Evolutionary conservation across 2,888 invertebrate genomes (phyloP), one percentile per base, ranked within the genome.

Genomic region (Smittia aterrima): DNA sequence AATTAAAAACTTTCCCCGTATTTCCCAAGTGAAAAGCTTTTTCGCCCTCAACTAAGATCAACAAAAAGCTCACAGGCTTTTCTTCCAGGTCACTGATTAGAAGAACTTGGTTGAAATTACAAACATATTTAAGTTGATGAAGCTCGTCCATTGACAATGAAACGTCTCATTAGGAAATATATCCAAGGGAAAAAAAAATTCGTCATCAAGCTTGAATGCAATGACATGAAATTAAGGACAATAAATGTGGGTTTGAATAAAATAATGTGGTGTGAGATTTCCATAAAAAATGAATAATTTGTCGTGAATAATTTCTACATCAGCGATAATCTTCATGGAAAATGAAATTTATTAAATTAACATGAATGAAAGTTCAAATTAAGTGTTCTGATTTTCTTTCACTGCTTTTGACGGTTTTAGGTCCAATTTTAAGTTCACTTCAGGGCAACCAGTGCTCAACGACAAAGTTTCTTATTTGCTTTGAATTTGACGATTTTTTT

Each of bases 261-360:
- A 58, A 58, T 20, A 18, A 18, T 22, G 4, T 32, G 38, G 68
- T 68, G 41, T 20, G n/a, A 47, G 41, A 68, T 68, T 68, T 20
- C 18, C 68, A 68, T 68, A 68, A 68, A n/a, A 68, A 47, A 68
- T 68, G 41, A 68, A 47, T 68, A 22, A 68, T 68, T 58, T 41
- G 22, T 47, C 25, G 41, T 47, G 68, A 68, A 47, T 68, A 68
- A 68, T 47, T 47, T 41, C n/a, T 11, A n/a, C 40, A 32, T 66
- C 40, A 66, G 38, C 18, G n/a, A 1, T 66, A 7, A 22, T 32
- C 18, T 27, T 41, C 67, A 20, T 58, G 32, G 47, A 7, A 47
- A 58, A 13, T 4, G 22, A 20, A 20, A 2, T 58, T 22, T 18
- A 58, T 22, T 16, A 13, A 47, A 47, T 47, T 58, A 22, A 22